These are phyloP conservation scores for Drosophila burlai DNA, from an alignment of 1,140 invertebrate genomes.

Conservation along the genomic window DNA sequence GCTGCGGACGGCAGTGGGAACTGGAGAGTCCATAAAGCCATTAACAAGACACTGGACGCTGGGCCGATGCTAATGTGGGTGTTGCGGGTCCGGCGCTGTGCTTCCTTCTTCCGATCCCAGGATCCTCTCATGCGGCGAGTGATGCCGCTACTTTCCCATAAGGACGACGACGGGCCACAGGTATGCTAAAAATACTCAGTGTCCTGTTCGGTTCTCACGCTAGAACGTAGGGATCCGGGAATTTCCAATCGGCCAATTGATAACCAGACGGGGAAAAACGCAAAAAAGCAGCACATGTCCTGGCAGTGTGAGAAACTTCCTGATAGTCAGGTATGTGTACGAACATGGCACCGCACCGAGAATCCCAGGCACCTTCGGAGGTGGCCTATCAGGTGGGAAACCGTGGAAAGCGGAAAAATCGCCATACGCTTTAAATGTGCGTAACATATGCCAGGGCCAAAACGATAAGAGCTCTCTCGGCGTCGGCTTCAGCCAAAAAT, in stretches of 20 bases:
- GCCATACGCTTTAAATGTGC: conserved; percentile 82
- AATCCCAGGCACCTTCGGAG: conserved; percentile 49
- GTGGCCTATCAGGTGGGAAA: conserved; percentile 54
- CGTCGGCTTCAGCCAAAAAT: conserved; percentile 49
- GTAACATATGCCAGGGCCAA: conserved; percentile 75
- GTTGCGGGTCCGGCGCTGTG: conserved; percentile 65
- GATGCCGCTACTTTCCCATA: conserved; percentile 27
- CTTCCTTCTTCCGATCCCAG: conserved; percentile 33
- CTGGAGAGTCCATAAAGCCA: conserved; percentile 68
- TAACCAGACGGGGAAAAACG: conserved; percentile 70
- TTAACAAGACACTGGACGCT: conserved; percentile 70
- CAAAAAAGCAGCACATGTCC: conserved; percentile 56
- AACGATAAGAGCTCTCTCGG: conserved; percentile 61
- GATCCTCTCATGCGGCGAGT: conserved; percentile 11
- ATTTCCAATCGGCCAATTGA: conserved; percentile 73
- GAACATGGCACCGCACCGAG: conserved; percentile 19
- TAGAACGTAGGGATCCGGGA: conserved; percentile 47
- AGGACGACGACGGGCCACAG: conserved; percentile 31
- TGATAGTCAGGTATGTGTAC: conserved; percentile 34
- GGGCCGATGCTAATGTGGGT: conserved; percentile 72
- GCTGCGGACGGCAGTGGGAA: conserved; percentile 34
- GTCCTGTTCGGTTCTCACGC: conserved; percentile 65
- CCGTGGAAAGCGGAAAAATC: conserved; percentile 62
- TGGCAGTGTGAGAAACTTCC: conserved; percentile 66
- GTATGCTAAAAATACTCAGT: conserved; percentile 40